Evolutionary conservation across 2,888 invertebrate genomes (phyloP), one percentile per base, ranked within the genome.

Genomic region (Diachrysia chrysitis): DNA sequence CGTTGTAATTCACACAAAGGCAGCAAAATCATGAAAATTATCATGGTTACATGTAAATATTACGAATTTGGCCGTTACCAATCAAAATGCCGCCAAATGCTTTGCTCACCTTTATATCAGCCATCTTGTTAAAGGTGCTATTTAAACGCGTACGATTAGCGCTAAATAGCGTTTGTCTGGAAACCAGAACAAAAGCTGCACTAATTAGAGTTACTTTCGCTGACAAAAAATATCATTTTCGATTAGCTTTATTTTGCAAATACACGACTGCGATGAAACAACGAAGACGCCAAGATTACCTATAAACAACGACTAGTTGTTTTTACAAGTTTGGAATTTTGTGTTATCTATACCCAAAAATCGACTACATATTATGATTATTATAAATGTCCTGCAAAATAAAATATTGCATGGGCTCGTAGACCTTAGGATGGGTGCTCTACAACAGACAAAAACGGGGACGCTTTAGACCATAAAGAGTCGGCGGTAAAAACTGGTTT

Each of bases 31-130:
- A 61, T 9, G 21, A 23, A 55, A 42, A n/a, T n/a, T 32, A 32
- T 25, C 32, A 32, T 32, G 2, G 32, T 32, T 42, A 14, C 51
- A 53, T 21, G 17, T 82, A 87, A 85, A 80, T 83, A 85, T 74
- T 74, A 81, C 53, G 82, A 84, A 73, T 87, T 86, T 83, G 89
- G 90, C 94, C 93, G 95, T 94, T 94, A 91, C 62, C 73, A 82
- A 89, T 88, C 89, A 94, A 95, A 95, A 94, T 94, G 93, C 95
- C 95, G 95, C 95, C 93, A 95, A 94, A 89, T 80, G 82, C 76
- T 71, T 75, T 69, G 66, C 91, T 92, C 86, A 95, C 95, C 94
- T 95, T 95, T 89, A 95, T 95, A 95, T 95, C 95, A 93, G 95
- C 95, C 95, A 95, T 95, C 89, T 95, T 95, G 92, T 81, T 79